Evolutionary conservation across 2,113 vertebrate genomes (phyloP), one percentile per base, ranked within the genome.

Genomic region (Marmota flaviventris): DNA sequence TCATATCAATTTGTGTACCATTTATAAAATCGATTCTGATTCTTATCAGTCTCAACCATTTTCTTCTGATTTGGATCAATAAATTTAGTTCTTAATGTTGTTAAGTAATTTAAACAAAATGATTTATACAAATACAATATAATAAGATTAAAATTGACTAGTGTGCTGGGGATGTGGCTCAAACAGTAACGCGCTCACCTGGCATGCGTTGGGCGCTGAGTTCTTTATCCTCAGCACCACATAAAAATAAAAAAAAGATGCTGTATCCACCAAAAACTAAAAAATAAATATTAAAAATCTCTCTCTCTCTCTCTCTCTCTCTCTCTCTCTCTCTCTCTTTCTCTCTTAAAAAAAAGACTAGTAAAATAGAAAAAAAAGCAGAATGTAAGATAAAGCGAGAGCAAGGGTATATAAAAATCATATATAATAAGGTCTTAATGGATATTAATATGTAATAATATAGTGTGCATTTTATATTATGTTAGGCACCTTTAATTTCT

Each of bases 11-110:
- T 95, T 98, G 96, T 96, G 65, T 97, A 93, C 76, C 94, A 98
- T 92, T 97, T 98, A 89, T 95, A 98, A 98, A 98, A 98, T 94
- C 96, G 82, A 79, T 98, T 97, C 53, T 98, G 96, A 98, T 95
- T 95, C 96, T 97, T 97, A 92, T 97, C 84, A 96, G 81, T 39
- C 20, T 97, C 58, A 95, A 96, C 63, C 48, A 78, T 96, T 93
- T 96, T 96, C 95, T 97, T 97, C 94, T 92, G 96, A 98, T 98
- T 96, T 88, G 96, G 95, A 97, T 98, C 97, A 94, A 97, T 98
- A 98, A 97, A 98, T 98, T 98, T 67, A 97, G 96, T 96, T 97
- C 76, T 92, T 97, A 96, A 95, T 2, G 3, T 72, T 94, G 4
- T n/a, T 85, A 82, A 97, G 97, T 13, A 48, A 32, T 20, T 86